Evolutionary conservation across 30 jellyfish, hydroid and myxozoan species (phyloP).

Genomic region (Pseudorhiza aurosa): DNA sequence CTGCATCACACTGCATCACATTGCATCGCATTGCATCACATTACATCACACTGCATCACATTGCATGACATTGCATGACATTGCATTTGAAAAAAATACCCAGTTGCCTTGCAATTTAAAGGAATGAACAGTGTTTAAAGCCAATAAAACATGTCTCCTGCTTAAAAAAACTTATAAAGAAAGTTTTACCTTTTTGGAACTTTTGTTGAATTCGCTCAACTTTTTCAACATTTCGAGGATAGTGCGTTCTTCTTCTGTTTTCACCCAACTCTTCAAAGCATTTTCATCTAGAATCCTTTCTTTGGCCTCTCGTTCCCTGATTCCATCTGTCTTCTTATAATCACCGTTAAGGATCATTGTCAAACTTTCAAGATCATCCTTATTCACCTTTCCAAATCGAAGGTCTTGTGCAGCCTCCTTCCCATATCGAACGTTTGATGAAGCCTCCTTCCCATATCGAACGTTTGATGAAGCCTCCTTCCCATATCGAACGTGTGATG

Average conservation of each 20-base stretch:
- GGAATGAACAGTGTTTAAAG: neutral
- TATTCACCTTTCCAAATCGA: conserved; percentile 25
- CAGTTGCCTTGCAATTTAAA: neutral
- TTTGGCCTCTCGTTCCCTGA: neutral
- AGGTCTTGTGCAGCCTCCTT: conserved; percentile 28
- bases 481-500: conserved; percentile 12
- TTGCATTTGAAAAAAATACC: neutral
- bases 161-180: no score
- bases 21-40: no score
- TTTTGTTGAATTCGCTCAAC: neutral
- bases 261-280: neutral
- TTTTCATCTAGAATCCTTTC: neutral
- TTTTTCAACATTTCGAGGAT: neutral
- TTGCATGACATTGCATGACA: no score
- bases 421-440: conserved; percentile 40
- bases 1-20: no score
- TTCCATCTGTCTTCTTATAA: neutral
- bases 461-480: conserved; percentile 16
- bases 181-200: neutral
- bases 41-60: no score
- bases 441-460: conserved; percentile 43
- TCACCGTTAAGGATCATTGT: neutral
- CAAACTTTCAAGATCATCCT: neutral
- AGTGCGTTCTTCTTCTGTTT: neutral
- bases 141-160: neutral